phyloP scores from a whole-genome alignment of 2,888 invertebrate species.

The Aspidiotus rigidus region DNA sequence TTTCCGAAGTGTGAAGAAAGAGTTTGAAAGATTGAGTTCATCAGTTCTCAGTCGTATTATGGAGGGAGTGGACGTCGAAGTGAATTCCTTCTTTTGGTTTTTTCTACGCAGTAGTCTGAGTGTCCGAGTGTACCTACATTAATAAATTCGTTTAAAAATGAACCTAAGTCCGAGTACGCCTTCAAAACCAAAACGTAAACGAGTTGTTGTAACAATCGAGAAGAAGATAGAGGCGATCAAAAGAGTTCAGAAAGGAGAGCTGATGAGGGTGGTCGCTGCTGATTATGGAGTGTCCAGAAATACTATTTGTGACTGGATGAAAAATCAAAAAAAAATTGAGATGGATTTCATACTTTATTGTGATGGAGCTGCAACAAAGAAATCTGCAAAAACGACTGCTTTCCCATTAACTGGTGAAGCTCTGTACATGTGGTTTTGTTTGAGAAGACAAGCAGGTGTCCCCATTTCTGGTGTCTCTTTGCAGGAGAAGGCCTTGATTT shows the following conservation, averaged over 20 bases:
- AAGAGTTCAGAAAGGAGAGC: not conserved
- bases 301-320: not conserved
- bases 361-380: not conserved
- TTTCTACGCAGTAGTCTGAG: too few species aligned
- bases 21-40: too few species aligned
- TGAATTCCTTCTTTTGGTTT: too few species aligned
- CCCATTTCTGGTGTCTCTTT: not conserved
- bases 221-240: not conserved
- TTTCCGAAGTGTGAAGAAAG: too few species aligned
- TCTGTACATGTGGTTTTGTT: conserved; percentile 12
- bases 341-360: not conserved
- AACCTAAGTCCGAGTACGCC: too few species aligned
- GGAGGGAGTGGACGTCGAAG: too few species aligned
- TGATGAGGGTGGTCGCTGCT: not conserved
- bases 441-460: not conserved
- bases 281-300: not conserved
- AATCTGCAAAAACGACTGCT: not conserved
- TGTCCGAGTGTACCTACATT: too few species aligned
- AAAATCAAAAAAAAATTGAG: not conserved
- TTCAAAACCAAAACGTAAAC: not conserved
- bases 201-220: not conserved
- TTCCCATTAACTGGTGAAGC: conserved; percentile 4
- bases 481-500: not conserved
- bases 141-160: too few species aligned
- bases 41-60: too few species aligned